Conservation (phyloP, 2,888 invertebrate species). For the Campoletis raptor region DNA sequence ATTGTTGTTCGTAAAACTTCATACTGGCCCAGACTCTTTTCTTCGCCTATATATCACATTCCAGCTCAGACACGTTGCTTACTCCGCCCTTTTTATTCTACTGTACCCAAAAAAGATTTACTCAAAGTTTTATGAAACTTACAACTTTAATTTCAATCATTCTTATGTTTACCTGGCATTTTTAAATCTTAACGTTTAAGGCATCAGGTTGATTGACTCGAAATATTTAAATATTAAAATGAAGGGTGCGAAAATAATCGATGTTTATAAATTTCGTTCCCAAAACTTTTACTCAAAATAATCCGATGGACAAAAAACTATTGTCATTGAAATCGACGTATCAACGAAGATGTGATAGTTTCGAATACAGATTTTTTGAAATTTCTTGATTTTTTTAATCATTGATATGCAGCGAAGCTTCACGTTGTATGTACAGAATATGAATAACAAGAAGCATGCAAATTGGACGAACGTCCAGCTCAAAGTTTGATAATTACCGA, state of each 20-base stretch:
- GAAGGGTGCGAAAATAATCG: neutral
- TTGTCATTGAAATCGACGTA: neutral
- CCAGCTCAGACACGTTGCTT: neutral
- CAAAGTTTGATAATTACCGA: slow-evolving; percentile 70
- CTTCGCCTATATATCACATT: slow-evolving; percentile 27
- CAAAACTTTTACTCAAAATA: neutral
- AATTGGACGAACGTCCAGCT: slow-evolving; percentile 45
- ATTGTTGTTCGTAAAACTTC: slow-evolving; percentile 29
- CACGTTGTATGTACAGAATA: no score
- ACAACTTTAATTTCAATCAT: neutral
- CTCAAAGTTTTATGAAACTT: neutral
- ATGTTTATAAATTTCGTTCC: no score
- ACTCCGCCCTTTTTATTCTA: neutral
- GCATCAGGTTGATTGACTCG: neutral
- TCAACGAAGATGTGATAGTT: no score
- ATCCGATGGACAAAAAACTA: neutral
- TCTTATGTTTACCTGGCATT: neutral
- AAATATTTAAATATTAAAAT: neutral
- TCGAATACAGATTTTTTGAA: no score
- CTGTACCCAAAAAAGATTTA: neutral
- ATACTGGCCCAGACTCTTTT: slow-evolving; percentile 16
- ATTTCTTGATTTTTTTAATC: neutral
- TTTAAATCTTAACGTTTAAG: neutral
- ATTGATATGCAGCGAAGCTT: neutral
- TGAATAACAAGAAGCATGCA: slow-evolving; percentile 2